Evolutionary conservation across 2,113 vertebrate species (phyloP), one percentile per base, ranked within the genome.

Genomic region (Rhodinocichla rosea): DNA sequence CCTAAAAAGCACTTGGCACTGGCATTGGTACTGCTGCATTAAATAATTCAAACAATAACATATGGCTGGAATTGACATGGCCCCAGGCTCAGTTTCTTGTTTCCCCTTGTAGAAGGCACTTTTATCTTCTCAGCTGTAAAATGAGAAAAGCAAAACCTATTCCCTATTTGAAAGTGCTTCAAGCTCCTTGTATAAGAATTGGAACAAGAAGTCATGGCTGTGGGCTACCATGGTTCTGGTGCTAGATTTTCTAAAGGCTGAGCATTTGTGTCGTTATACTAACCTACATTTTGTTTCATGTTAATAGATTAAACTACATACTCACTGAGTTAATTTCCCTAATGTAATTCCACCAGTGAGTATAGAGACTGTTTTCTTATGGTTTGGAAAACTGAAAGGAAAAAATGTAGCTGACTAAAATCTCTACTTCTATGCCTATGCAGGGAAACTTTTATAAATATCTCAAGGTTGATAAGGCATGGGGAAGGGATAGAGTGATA

Each of bases 21-120:
- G 1, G 32, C 60, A 73, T 62, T 42, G 18, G 74, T 91, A 49
- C 45, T 85, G 65, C 70, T 89, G 44, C 63, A 44, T 63, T 30
- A 74, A 94, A 79, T 92, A 85, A 69, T 89, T 95, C 67, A 84
- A 87, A 86, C 30, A 76, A 76, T 79, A 87, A 69, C 67, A 62
- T 91, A 76, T 40, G 67, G 40, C 53, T 94, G 69, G 50, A 90
- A 79, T 33, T 81, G 62, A 94, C 55, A 57, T 69, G 45, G 60
- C 69, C 57, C 42, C 11, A 44, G 32, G 37, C 85, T 92, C 47
- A 53, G 42, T 74, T 84, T 64, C 37, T 77, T 81, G 44, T 81
- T 60, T 95, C 47, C 56, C 73, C 57, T 91, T 82, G 30, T 49
- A 76, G 64, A 45, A 83, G n/a, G n/a, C 56, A 32, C 68, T 91